These are phyloP conservation scores for Monodelphis domestica DNA, from an alignment of 2,797 vertebrate genomes.

Conservation along the genomic window DNA sequence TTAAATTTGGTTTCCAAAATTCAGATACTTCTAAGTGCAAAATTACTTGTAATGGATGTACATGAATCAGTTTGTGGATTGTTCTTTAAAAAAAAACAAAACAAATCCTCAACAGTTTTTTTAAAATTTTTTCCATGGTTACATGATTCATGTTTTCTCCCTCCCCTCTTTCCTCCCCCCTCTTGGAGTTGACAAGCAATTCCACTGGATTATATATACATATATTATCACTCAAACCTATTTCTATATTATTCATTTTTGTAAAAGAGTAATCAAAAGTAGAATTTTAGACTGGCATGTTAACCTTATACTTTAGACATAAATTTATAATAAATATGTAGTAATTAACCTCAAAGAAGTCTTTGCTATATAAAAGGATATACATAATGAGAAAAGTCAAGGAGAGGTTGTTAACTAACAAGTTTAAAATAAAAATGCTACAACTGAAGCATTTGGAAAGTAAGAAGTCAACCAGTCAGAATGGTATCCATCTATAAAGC, in stretches of 20 bases:
- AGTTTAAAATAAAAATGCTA: slow-evolving; percentile 45
- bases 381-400: slow-evolving; percentile 10
- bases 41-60: not conserved
- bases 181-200: too few relatives aligned
- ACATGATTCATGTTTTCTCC: too few relatives aligned
- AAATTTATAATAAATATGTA: slow-evolving; percentile 58
- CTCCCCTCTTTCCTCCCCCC: too few relatives aligned
- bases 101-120: too few relatives aligned
- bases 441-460: slow-evolving; percentile 45
- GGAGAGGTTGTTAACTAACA: slow-evolving; percentile 45
- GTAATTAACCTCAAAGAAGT: slow-evolving; percentile 41
- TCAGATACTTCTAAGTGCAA: slow-evolving; percentile 10
- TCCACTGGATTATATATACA: too few relatives aligned
- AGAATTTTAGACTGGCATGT: slow-evolving; percentile 42
- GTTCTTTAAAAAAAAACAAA: too few relatives aligned
- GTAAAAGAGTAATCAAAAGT: not conserved
- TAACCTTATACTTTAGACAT: slow-evolving; percentile 27
- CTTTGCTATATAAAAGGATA: slow-evolving; percentile 18
- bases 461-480: slow-evolving; percentile 24
- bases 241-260: too few relatives aligned
- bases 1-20: slow-evolving; percentile 4
- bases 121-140: too few relatives aligned
- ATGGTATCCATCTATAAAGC: slow-evolving; percentile 20
- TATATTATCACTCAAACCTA: too few relatives aligned
- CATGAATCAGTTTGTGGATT: not conserved